Base-by-base conservation (phyloP, 2,113 vertebrate species). In the Cariama cristata region DNA sequence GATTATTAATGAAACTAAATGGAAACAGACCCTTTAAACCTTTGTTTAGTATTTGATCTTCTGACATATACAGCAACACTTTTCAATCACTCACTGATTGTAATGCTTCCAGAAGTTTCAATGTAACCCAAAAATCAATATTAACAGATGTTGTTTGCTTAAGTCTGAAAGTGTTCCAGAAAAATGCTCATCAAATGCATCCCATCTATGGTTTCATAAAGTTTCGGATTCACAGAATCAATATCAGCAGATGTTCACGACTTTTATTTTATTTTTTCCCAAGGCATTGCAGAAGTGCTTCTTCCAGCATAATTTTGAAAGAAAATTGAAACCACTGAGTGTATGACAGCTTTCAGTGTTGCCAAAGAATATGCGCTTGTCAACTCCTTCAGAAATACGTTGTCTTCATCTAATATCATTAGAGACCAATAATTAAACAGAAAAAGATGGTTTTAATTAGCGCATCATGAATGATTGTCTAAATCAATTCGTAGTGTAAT, bases 391-490 rank as follows among this genome's bases (percentile, higher is more conserved):
- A 98, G 98, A 98, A 97, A 97, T 98, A 96, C 85, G 76, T 96
- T 98, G 88, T 93, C 90, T 92, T 88, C 97, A 92, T 93, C 96
- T 97, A 91, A 86, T 95, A 97, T 95, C 97, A 97, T 96, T 95
- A 96, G 95, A 98, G 96, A 96, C 95, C 98, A 97, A 97, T 98
- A 98, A 98, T 98, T 98, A 98, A 98, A 98, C 95, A 91, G 87
- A 91, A 98, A 98, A 98, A 97, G 95, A 92, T 72, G 83, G 86
- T 77, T 95, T 97, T 98, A 98, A 98, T 99, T 98, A 98, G 98
- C 35, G n/a, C 91, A 66, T 95, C 94, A 96, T 97, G 95, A 92
- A 98, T 98, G 97, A 98, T 98, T 98, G 98, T 98, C 98, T 95
- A 42, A 97, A 98, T 98, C 98, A 96, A 98, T 98, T 38, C 3